These are phyloP conservation scores for Eueremaeus valkanovi DNA, from an alignment of 2,888 invertebrate species.

Conservation along the genomic window DNA sequence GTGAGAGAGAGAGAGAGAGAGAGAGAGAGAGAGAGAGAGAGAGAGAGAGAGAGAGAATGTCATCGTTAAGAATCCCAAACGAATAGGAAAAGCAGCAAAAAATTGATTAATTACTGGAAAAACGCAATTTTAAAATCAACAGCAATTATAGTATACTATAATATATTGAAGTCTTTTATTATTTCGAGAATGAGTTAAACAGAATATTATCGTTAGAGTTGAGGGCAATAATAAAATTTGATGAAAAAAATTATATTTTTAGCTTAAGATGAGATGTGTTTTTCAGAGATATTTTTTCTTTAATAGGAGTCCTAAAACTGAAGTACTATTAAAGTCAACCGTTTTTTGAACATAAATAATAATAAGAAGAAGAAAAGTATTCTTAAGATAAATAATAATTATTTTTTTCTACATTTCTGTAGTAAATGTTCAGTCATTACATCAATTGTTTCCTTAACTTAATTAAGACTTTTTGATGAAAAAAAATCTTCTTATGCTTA, in stretches of 20 bases:
- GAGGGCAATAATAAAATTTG: neutral
- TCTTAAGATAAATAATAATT: no score
- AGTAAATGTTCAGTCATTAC: no score
- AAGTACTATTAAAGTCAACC: no score
- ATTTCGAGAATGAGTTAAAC: neutral
- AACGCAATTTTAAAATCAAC: neutral
- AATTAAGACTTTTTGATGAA: no score
- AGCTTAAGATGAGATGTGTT: no score
- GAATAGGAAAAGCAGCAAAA: neutral
- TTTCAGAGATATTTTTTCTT: no score
- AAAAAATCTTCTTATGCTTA: neutral
- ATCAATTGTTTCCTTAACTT: no score
- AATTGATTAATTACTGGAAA: conserved; percentile 8
- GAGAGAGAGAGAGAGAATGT: neutral
- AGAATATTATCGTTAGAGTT: neutral
- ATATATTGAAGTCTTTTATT: neutral
- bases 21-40: neutral
- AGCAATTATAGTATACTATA: neutral
- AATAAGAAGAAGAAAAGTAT: no score
- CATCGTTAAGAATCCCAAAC: neutral
- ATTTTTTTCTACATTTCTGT: no score
- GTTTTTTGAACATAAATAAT: no score
- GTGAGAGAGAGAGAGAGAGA: neutral
- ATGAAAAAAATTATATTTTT: no score
- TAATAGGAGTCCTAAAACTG: no score